Conservation (phyloP, 2,113 vertebrate genomes). For the Cyprinodon variegatus region DNA sequence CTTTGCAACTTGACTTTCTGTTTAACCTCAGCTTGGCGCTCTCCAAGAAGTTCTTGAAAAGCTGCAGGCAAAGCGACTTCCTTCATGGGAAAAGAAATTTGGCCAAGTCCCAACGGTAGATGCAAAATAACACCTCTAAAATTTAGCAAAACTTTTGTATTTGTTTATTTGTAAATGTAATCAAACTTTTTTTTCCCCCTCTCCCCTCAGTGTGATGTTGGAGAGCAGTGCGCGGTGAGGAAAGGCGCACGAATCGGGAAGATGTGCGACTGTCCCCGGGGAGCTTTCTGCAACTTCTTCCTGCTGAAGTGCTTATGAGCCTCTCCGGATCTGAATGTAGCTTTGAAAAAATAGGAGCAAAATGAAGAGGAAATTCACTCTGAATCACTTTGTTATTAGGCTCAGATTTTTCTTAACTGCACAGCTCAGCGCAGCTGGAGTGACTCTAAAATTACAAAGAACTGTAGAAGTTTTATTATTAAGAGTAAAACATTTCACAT, state of each 20-base stretch:
- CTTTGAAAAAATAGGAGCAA: conserved; percentile 1
- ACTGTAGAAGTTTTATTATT: conserved; percentile 23
- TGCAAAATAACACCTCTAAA: neutral
- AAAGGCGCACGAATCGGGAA: conserved; percentile 83
- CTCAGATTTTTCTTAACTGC: conserved; percentile 38
- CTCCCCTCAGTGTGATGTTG: conserved; percentile 73
- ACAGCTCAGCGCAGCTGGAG: conserved; percentile 32
- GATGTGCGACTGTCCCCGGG: conserved; percentile 80
- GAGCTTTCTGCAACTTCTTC: conserved; percentile 80
- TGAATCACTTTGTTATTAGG: conserved; percentile 50
- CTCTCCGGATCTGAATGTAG: conserved; percentile 28
- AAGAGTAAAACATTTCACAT: conserved; percentile 3
- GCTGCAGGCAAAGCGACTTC: conserved; percentile 80
- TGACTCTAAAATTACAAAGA: conserved; percentile 26
- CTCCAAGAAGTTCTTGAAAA: conserved; percentile 83
- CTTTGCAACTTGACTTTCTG: neutral
- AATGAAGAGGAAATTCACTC: conserved; percentile 16
- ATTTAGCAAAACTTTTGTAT: neutral
- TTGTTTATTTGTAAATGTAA: neutral
- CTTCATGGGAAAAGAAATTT: conserved; percentile 82
- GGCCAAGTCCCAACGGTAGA: conserved; percentile 84
- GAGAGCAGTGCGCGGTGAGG: conserved; percentile 80
- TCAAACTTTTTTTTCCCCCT: neutral
- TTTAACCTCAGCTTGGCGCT: conserved; percentile 76
- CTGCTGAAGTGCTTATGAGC: conserved; percentile 84